Evolutionary conservation across 2,113 vertebrate genomes (phyloP), one percentile per base, ranked within the genome.

Genomic region (Zootoca vivipara): DNA sequence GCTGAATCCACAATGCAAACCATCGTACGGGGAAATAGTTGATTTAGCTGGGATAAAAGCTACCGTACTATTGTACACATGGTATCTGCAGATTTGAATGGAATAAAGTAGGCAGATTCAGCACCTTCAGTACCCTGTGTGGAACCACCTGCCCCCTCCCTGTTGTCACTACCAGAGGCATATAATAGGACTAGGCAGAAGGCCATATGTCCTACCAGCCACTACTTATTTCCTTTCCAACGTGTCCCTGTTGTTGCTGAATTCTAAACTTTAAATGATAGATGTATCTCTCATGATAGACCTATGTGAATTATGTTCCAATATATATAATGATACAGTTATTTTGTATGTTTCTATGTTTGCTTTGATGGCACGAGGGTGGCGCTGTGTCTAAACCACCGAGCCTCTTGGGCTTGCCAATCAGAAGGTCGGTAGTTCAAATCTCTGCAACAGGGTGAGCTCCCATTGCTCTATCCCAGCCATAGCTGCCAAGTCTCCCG

Each of bases 11-110:
- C 10, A 90, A n/a, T 28, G 78, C 88, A 93, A 85, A 30, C 91
- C 90, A 8, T 20, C 86, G 30, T 28, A 93, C 91, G 89, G 94
- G 85, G 62, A 85, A 94, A 40, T 91, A 92, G 3, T 70, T 94
- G 92, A 95, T 89, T 94, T 94, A 90, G 13, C 90, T 86, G 80
- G 35, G 90, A 94, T 95, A 94, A 95, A 93, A 91, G 64, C 24
- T 72, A 78, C n/a, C n/a, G n/a, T n/a, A n/a, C 56, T 20, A 4
- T 20, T 62, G 58, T 62, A 62, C 58, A 82, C 67, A 30, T 46
- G 33, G 38, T 85, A 62, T 87, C 82, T 5, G 24, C 46, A 78
- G 72, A 72, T 65, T 33, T 24, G 46, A 79, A 28, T 13, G 22
- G 8, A 12, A 16, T 33, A 64, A 58, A 30, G 16, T 65, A 77